Base-by-base conservation (phyloP, 1,140 invertebrate species). In the Physella acuta region DNA sequence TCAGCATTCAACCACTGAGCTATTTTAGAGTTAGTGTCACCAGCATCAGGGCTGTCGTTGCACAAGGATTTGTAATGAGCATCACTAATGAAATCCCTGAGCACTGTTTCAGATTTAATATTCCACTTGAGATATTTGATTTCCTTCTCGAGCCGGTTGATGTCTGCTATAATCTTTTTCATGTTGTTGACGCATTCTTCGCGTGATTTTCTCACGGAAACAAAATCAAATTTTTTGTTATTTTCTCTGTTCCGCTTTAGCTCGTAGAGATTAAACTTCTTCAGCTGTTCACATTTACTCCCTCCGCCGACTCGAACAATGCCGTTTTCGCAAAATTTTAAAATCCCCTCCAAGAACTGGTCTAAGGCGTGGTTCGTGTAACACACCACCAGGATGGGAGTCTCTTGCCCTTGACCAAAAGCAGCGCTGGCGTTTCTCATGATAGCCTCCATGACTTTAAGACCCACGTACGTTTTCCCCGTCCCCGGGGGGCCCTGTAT, bases 321-420 rank as follows among this genome's bases (percentile, higher is more conserved):
- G 8, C 80, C 81, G 0, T 61, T 65, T 2, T 73, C 61, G 51
- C 70, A 74, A 53, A 76, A 78, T 20, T 55, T 16, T 0, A 72
- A 30, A n/a, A 84, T 79, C 28, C 90, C 91, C 81, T 93, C 89
- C 20, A 95, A 20, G 17, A 58, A 58, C 56, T 58, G 56, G 16
- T 58, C 56, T 1, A 58, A 24, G 36, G 56, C 56, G 82, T 94
- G 92, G 79, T 95, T 95, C 0, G 92, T 94, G 73, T 90, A 93
- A 77, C 92, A 93, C 26, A 95, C 88, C 14, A 95, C 86, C 2
- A 95, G 81, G 65, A 95, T 90, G 3, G 91, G 90, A 2, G 28
- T 37, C 14, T 66, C 28, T 58, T 36, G 70, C 75, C 82, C 83
- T 84, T 24, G 24, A n/a, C 37, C 34, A 2, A n/a, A 11, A 39